Conservation (phyloP, 2,113 vertebrate species). For the Lepus europaeus region DNA sequence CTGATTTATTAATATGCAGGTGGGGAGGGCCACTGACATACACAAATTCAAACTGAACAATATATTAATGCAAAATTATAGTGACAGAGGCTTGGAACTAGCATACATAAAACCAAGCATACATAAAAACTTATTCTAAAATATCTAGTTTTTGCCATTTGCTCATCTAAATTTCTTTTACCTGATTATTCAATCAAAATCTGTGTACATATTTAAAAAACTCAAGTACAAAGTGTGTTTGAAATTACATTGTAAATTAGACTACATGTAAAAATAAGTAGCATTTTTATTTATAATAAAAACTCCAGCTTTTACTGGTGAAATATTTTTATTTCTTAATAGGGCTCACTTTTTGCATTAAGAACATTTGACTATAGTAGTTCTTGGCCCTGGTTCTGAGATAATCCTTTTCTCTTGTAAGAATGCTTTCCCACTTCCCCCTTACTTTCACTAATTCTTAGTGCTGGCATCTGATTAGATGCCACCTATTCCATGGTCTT, state of each 20-base stretch:
- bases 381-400: background rate
- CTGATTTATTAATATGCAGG: conserved; percentile 1
- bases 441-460: background rate
- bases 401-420: background rate
- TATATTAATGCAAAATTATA: conserved; percentile 19
- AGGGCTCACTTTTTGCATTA: background rate
- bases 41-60: conserved; percentile 16
- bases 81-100: background rate
- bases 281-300: background rate
- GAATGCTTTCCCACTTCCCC: background rate
- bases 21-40: background rate
- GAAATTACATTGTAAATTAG: conserved; percentile 49
- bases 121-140: background rate
- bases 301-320: background rate
- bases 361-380: background rate
- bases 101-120: background rate
- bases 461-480: background rate
- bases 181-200: background rate
- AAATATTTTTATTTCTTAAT: conserved; percentile 29
- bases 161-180: background rate
- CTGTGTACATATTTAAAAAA: background rate
- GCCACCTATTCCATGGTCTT: background rate
- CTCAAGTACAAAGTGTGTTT: conserved; percentile 19
- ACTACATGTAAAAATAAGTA: conserved; percentile 9
- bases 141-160: conserved; percentile 3